A percentile compares a stretch with the other conserved stretches of the same genome.
phyloP scores from a whole-genome alignment of 2,797 vertebrate species.

The Choloepus didactylus region DNA sequence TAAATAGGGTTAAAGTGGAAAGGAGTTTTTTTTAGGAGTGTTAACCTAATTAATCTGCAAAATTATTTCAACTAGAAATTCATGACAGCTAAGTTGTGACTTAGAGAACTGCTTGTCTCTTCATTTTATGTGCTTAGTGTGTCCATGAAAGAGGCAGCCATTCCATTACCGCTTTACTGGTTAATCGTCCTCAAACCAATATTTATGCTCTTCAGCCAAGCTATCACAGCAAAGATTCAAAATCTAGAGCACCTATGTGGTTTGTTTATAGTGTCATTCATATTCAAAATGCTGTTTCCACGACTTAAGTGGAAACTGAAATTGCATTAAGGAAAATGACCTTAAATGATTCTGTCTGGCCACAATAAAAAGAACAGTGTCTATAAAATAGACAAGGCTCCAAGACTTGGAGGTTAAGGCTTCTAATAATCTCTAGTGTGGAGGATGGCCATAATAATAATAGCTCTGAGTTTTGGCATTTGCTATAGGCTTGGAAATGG shows the following conservation, averaged over 20 bases:
- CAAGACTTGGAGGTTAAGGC: conserved; percentile 54
- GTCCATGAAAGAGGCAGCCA: conserved; percentile 32
- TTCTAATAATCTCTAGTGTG: conserved; percentile 1
- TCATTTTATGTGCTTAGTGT: neutral
- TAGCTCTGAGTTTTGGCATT: conserved; percentile 5
- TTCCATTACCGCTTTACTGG: neutral
- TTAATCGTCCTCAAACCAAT: conserved; percentile 60
- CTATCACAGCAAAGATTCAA: neutral
- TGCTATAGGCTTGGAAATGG: neutral
- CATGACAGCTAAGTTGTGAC: neutral
- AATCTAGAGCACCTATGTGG: neutral
- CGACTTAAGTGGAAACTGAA: conserved; percentile 3
- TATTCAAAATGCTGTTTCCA: neutral
- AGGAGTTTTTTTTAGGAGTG: neutral
- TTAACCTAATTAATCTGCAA: neutral
- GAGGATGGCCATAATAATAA: neutral
- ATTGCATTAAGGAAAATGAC: conserved; percentile 48
- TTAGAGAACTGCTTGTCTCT: neutral
- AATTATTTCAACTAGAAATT: neutral
- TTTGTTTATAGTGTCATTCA: neutral
- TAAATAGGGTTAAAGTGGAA: neutral
- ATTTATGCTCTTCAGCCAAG: neutral
- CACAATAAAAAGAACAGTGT: neutral
- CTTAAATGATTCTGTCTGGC: conserved; percentile 33
- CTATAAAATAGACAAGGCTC: conserved; percentile 33